These are phyloP conservation scores for Cervus canadensis DNA, from an alignment of 2,113 vertebrate genomes.

Conservation along the genomic window DNA sequence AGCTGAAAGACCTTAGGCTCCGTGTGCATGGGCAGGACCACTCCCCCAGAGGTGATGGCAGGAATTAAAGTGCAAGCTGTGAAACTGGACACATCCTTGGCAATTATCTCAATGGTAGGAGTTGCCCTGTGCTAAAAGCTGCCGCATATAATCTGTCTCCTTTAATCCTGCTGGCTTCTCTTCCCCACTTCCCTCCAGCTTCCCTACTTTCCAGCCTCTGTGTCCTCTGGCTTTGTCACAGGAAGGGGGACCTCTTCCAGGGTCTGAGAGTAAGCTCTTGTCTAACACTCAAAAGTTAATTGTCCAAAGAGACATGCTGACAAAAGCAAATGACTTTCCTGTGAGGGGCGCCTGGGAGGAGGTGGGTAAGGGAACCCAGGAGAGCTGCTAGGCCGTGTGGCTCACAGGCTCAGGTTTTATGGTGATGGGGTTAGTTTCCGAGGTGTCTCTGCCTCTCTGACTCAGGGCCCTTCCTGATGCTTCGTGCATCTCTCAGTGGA, in stretches of 20 bases:
- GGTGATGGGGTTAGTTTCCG: background rate
- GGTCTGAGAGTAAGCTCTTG: background rate
- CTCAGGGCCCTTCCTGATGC: background rate
- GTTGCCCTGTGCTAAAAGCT: background rate
- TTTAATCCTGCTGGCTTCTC: background rate
- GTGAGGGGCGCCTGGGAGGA: background rate
- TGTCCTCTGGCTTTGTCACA: background rate
- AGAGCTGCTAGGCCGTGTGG: background rate
- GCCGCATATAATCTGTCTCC: background rate
- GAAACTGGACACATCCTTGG: background rate
- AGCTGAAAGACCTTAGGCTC: too few species aligned
- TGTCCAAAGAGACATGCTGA: background rate
- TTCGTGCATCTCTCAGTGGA: background rate
- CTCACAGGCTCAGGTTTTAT: background rate
- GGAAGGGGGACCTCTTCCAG: background rate
- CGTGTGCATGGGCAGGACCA: rapidly evolving
- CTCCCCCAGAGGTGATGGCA: background rate
- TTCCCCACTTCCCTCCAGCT: background rate
- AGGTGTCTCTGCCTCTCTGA: background rate
- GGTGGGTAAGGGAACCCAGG: background rate
- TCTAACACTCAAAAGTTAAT: background rate
- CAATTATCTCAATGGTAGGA: background rate
- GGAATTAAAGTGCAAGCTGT: too few species aligned
- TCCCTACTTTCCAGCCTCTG: background rate
- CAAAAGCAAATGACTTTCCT: background rate